phyloP scores from a whole-genome alignment of 2,797 vertebrate genomes.

The Neosilurus mollespiculum region DNA sequence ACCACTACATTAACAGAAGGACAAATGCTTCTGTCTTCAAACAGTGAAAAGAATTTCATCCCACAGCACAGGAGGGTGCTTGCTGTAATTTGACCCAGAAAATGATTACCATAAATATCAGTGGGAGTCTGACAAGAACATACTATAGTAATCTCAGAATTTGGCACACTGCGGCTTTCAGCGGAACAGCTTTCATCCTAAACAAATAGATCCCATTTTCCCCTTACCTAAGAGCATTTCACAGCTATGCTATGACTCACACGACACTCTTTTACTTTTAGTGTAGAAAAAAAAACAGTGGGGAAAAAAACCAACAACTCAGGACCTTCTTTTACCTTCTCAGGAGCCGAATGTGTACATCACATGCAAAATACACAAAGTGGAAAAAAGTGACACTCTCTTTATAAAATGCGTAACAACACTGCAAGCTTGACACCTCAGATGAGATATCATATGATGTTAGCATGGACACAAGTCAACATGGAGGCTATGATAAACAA shows the following conservation, averaged over 20 bases:
- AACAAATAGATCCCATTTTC: conserved; percentile 68
- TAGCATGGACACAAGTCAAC: neutral
- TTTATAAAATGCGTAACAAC: neutral
- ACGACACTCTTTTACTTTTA: conserved; percentile 53
- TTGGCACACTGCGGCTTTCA: conserved; percentile 48
- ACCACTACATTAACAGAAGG: neutral
- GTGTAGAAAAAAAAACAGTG: conserved; percentile 22
- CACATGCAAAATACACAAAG: neutral
- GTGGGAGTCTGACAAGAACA: conserved; percentile 64
- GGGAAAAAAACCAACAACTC: neutral
- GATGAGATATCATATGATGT: neutral
- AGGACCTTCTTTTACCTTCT: conserved; percentile 21
- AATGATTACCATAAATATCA: conserved; percentile 69
- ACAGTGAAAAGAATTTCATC: conserved; percentile 15
- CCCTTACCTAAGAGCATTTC: conserved; percentile 70
- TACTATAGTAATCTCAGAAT: conserved; percentile 65
- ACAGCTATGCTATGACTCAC: conserved; percentile 71
- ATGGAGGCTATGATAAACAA: neutral
- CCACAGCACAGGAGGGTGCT: conserved; percentile 15
- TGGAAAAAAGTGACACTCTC: neutral
- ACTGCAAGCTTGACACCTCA: neutral
- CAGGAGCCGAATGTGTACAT: neutral
- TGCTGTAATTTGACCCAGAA: conserved; percentile 38
- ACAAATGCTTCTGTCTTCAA: conserved; percentile 4
- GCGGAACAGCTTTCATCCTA: conserved; percentile 43